These are phyloP conservation scores for Dicentrarchus labrax DNA, from an alignment of 2,113 vertebrate species.

Conservation along the genomic window DNA sequence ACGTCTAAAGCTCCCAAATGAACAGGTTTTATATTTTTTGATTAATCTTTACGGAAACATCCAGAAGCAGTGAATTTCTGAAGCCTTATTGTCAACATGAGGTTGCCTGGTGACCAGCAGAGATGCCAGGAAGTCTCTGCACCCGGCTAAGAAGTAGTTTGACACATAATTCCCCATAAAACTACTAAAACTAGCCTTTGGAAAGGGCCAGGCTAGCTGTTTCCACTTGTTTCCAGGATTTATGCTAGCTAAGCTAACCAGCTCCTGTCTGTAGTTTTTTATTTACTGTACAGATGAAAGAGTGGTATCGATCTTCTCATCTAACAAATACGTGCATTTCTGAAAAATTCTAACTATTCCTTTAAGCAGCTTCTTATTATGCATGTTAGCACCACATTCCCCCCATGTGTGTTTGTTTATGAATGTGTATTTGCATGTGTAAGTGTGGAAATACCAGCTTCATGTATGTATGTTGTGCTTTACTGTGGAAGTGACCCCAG, in stretches of 20 bases:
- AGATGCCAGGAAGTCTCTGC: too few relatives aligned
- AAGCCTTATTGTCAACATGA: neutral
- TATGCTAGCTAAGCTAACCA: neutral
- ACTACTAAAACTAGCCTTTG: neutral
- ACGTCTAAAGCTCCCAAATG: too few relatives aligned
- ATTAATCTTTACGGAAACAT: neutral
- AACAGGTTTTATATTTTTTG: neutral
- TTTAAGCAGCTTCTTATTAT: neutral
- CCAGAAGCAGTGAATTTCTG: neutral
- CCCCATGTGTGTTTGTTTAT: neutral
- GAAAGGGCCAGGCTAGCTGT: neutral
- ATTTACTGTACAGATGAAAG: neutral
- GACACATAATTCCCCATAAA: neutral
- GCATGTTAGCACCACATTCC: neutral
- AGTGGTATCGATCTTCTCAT: neutral
- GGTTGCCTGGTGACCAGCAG: neutral
- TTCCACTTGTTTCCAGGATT: neutral
- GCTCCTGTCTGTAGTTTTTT: neutral
- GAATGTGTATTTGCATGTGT: conserved; percentile 12
- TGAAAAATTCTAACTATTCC: too few relatives aligned
- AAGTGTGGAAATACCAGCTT: conserved; percentile 3
- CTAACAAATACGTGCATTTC: neutral
- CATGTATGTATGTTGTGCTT: conserved; percentile 19
- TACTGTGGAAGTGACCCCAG: conserved; percentile 41
- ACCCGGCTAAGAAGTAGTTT: neutral